phyloP scores from a whole-genome alignment of 2,888 invertebrate genomes.

The Siphonodentalium dalli region DNA sequence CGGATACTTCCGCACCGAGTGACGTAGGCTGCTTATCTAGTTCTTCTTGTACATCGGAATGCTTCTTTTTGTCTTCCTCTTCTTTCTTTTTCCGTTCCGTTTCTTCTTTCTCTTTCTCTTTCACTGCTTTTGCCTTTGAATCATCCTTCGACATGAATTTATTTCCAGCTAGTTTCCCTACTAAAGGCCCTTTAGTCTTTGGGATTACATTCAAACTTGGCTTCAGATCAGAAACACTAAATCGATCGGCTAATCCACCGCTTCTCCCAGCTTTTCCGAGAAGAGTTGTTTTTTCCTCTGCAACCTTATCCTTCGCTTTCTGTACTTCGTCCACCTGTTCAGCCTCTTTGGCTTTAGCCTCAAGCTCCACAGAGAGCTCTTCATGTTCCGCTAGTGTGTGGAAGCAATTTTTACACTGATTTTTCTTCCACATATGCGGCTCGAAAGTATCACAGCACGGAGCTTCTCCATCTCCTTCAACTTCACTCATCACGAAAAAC shows the following conservation, averaged over 20 bases:
- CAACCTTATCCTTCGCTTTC: no score
- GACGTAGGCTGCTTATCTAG: slow-evolving; percentile 6
- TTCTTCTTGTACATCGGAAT: slow-evolving; percentile 66
- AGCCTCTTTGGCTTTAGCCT: slow-evolving; percentile 10
- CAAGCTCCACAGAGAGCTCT: slow-evolving; percentile 20
- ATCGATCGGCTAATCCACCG: no score
- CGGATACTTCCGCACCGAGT: background rate
- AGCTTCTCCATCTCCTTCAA: no score
- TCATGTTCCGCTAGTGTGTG: slow-evolving; percentile 53
- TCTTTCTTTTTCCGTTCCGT: slow-evolving; percentile 24
- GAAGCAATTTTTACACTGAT: slow-evolving; percentile 65
- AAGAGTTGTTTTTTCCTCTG: background rate
- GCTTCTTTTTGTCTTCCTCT: slow-evolving; percentile 36
- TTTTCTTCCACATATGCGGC: slow-evolving; percentile 65
- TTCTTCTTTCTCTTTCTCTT: slow-evolving; percentile 26
- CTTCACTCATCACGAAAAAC: no score
- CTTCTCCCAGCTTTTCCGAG: slow-evolving; percentile 6
- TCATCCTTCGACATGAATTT: background rate
- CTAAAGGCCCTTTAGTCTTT: no score
- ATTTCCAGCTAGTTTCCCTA: no score
- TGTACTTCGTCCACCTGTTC: slow-evolving; percentile 7
- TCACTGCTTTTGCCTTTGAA: slow-evolving; percentile 12
- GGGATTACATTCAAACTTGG: no score
- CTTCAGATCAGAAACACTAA: no score
- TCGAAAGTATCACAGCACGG: slow-evolving; percentile 63